phyloP scores from a whole-genome alignment of 2,888 invertebrate genomes.

The Xylocampa areola region DNA sequence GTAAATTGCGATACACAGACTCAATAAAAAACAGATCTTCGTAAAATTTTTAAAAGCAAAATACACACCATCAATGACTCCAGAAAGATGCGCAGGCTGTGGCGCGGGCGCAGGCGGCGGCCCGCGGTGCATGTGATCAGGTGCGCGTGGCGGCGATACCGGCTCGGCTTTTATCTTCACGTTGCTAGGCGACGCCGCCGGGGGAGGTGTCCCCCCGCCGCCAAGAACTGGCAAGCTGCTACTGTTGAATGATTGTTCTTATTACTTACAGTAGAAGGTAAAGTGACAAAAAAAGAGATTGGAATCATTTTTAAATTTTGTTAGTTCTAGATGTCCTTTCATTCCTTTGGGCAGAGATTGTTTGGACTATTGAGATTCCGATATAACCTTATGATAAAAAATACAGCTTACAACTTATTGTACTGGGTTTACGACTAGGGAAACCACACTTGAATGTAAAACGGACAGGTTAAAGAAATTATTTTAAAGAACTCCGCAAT shows the following conservation, averaged over 20 bases:
- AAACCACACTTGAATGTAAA: too few relatives aligned
- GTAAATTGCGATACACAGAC: neutral
- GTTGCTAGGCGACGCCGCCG: slow-evolving; percentile 94
- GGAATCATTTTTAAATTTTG: neutral
- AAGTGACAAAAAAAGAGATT: neutral
- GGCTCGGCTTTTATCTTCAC: slow-evolving; percentile 98
- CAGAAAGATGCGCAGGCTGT: slow-evolving; percentile 85
- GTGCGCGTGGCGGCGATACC: slow-evolving; percentile 97
- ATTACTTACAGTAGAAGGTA: slow-evolving; percentile 18
- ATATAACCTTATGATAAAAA: too few relatives aligned
- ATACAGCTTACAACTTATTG: too few relatives aligned
- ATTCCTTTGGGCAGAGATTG: neutral
- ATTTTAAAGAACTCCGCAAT: too few relatives aligned
- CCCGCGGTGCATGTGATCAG: slow-evolving; percentile 91
- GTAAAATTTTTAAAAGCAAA: slow-evolving; percentile 2
- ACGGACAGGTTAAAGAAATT: too few relatives aligned
- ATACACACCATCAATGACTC: slow-evolving; percentile 83
- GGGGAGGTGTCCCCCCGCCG: slow-evolving; percentile 91
- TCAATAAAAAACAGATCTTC: slow-evolving; percentile 27
- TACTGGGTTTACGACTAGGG: too few relatives aligned
- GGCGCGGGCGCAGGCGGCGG: slow-evolving; percentile 83
- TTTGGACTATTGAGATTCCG: neutral
- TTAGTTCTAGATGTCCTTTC: neutral
- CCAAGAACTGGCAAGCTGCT: slow-evolving; percentile 94
- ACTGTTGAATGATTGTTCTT: slow-evolving; percentile 59